Evolutionary conservation across 2,797 vertebrate species (phyloP).

Genomic region (Orestias chungarensis): DNA sequence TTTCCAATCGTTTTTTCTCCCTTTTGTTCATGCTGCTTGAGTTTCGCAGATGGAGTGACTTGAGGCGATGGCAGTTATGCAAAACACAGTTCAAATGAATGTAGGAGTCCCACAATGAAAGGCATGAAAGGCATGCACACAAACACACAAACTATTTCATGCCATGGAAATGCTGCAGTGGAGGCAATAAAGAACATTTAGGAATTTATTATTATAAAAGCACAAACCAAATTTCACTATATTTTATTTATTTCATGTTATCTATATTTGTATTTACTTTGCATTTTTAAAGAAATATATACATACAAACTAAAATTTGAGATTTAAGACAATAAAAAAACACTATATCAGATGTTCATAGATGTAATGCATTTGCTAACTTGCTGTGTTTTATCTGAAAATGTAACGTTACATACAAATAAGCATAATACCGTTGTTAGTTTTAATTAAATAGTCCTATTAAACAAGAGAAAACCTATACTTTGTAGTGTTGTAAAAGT

Average conservation of each 20-base stretch:
- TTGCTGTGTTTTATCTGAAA: not conserved
- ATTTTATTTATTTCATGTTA: not conserved
- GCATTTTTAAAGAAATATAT: not conserved
- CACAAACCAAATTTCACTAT: conserved; percentile 13
- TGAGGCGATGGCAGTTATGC: conserved; percentile 74
- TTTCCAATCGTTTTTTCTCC: conserved; percentile 43
- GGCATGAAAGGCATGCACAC: conserved; percentile 55
- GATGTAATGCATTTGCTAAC: not conserved
- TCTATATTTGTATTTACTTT: not conserved
- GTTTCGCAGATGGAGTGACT: conserved; percentile 81
- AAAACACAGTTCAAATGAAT: conserved; percentile 76
- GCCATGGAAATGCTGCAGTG: conserved; percentile 23
- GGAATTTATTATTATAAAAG: conserved; percentile 57
- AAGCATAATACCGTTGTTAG: not conserved
- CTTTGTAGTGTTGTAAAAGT: not conserved
- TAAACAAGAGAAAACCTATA: not conserved
- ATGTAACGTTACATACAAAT: not conserved
- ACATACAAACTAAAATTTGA: not conserved
- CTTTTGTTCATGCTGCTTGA: conserved; percentile 73
- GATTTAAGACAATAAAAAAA: not conserved
- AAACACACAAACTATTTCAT: conserved; percentile 41
- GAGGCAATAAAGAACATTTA: conserved; percentile 44
- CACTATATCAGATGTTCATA: not conserved
- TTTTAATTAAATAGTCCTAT: not conserved
- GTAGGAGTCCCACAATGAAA: conserved; percentile 67